Conservation (phyloP, 2,797 vertebrate species). For the Thripadectes ignobilis region DNA sequence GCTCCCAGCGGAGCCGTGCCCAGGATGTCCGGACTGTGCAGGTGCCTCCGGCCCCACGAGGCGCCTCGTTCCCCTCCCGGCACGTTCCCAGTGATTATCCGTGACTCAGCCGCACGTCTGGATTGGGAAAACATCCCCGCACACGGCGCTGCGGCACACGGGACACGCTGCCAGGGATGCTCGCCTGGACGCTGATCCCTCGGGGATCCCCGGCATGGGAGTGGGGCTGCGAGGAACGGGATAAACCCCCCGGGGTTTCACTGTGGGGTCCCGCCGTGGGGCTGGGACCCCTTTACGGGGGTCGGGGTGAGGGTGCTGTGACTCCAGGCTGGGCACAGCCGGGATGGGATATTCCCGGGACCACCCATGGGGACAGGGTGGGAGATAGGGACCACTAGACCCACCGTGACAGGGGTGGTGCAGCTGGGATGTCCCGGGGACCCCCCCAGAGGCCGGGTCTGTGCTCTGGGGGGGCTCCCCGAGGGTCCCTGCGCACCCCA, state of each 20-base stretch:
- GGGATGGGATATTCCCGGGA: not conserved
- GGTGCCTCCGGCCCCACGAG: not conserved
- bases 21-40: not conserved
- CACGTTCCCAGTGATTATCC: slow-evolving; percentile 20
- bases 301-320: not conserved
- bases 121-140: not conserved
- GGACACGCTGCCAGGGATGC: not conserved
- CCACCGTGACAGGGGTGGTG: not conserved
- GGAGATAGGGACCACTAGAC: not conserved
- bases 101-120: slow-evolving; percentile 19
- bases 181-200: not conserved
- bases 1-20: not conserved
- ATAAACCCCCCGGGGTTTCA: not conserved
- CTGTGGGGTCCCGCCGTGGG: not conserved
- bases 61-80: not conserved
- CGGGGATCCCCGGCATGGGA: not conserved
- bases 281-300: not conserved
- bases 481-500: fast-evolving
- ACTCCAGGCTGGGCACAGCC: not conserved
- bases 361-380: not conserved
- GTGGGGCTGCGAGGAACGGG: not conserved
- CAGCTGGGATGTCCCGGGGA: not conserved
- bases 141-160: not conserved
- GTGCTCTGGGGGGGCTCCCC: not conserved
- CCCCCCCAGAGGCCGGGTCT: too few species aligned